Percentiles rank a stretch among this genome's conserved stretches.
These are phyloP conservation scores for Scaptomyza pallida DNA, from an alignment of 1,140 invertebrate species.

Conservation along the genomic window DNA sequence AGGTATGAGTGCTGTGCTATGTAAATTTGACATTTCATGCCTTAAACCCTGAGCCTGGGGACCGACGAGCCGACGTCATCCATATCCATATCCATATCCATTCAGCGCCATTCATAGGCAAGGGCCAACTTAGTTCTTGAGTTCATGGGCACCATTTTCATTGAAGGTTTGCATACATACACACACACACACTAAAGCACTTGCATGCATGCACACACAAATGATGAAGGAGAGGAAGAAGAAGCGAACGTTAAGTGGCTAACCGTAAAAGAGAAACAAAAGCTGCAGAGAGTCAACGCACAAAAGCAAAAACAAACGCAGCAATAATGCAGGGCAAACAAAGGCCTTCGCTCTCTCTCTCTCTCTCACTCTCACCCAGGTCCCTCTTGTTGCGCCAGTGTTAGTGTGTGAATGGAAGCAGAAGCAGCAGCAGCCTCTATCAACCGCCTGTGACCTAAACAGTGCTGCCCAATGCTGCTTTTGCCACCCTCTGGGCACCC, in stretches of 20 bases:
- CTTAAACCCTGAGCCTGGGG: neutral
- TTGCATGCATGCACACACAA: slow-evolving; percentile 4
- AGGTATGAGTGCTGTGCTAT: neutral
- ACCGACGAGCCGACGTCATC: slow-evolving; percentile 59
- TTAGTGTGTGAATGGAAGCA: slow-evolving; percentile 40
- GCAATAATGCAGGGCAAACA: slow-evolving; percentile 41
- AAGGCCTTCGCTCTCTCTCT: slow-evolving; percentile 17
- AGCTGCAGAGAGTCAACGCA: slow-evolving; percentile 28
- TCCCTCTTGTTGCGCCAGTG: slow-evolving; percentile 8
- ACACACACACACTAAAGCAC: slow-evolving; percentile 26
- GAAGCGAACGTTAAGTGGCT: slow-evolving; percentile 34
- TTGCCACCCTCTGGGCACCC: slow-evolving; percentile 12
- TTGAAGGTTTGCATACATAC: slow-evolving; percentile 63
- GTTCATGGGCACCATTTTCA: slow-evolving; percentile 73
- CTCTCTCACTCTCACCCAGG: neutral
- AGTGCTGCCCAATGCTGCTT: neutral
- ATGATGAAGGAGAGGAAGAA: neutral
- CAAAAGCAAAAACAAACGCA: slow-evolving; percentile 34
- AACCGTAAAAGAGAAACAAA: slow-evolving; percentile 31
- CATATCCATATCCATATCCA: slow-evolving; percentile 37
- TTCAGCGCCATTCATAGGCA: slow-evolving; percentile 50
- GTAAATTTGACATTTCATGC: slow-evolving; percentile 30
- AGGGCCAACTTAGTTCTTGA: slow-evolving; percentile 42
- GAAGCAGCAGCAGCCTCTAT: slow-evolving; percentile 14
- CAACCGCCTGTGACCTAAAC: slow-evolving; percentile 7